Evolutionary conservation across 2,113 vertebrate genomes (phyloP).

Genomic region (Atrichornis clamosus): DNA sequence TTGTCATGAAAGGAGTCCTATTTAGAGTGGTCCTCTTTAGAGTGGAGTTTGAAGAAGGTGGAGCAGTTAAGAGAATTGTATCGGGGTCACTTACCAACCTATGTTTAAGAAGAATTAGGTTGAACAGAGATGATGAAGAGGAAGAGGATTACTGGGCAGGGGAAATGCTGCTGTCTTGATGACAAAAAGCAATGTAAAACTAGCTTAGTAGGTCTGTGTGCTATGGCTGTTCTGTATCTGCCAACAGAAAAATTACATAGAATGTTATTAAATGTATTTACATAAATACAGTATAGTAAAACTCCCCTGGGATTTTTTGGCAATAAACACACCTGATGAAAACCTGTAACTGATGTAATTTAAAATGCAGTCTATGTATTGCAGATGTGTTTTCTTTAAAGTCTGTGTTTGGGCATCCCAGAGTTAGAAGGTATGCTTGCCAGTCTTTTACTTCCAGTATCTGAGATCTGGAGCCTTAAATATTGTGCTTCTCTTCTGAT

Average conservation of each 20-base stretch:
- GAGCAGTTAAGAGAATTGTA: neutral
- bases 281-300: neutral
- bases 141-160: neutral
- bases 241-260: neutral
- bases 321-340: neutral
- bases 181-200: neutral
- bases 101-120: neutral
- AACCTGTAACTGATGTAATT: neutral
- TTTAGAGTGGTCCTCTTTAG: neutral
- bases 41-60: neutral
- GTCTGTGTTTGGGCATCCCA: neutral
- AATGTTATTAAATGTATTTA: neutral
- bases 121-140: neutral
- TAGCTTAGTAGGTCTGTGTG: neutral
- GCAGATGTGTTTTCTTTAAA: neutral
- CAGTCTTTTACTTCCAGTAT: neutral
- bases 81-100: neutral
- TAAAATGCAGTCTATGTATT: neutral
- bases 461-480: neutral
- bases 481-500: neutral
- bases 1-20: neutral
- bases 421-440: neutral
- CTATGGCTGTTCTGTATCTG: neutral
- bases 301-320: neutral
- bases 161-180: neutral